These are phyloP conservation scores for Mus spretus DNA, from an alignment of 2,797 vertebrate species.

Conservation along the genomic window DNA sequence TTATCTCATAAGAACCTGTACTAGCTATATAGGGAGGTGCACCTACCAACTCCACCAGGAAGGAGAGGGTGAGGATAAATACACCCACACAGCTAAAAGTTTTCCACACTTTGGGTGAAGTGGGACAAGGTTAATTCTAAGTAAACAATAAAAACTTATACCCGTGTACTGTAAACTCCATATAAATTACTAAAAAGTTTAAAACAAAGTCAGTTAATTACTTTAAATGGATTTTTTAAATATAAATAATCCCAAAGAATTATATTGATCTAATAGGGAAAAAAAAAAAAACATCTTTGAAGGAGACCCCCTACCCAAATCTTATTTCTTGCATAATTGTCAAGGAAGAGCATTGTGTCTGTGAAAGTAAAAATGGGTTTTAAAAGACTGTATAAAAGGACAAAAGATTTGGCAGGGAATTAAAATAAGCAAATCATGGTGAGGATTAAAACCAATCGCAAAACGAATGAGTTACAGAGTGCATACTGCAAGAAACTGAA, in stretches of 20 bases:
- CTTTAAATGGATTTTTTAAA: constrained; percentile 57
- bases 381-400: constrained; percentile 52
- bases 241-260: constrained; percentile 17
- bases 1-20: background rate
- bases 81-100: background rate
- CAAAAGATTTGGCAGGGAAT: constrained; percentile 58
- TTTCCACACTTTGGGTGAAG: constrained; percentile 23
- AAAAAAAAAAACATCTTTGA: constrained; percentile 1
- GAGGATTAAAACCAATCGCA: constrained; percentile 54
- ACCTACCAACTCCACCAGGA: background rate
- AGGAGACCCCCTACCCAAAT: background rate
- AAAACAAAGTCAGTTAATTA: constrained; percentile 19
- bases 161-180: background rate
- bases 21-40: background rate
- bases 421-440: constrained; percentile 58
- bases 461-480: constrained; percentile 48
- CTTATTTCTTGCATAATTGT: constrained; percentile 55
- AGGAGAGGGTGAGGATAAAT: background rate
- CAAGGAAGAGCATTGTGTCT: constrained; percentile 31
- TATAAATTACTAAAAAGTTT: constrained; percentile 12
- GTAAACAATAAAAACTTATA: background rate
- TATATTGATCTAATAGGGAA: background rate
- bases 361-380: constrained; percentile 46
- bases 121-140: background rate
- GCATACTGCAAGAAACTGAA: background rate